A percentile compares a stretch with the other conserved stretches of the same genome.
Evolutionary conservation across 2,797 vertebrate genomes (phyloP).

Genomic region (Lithobates sylvaticus): DNA sequence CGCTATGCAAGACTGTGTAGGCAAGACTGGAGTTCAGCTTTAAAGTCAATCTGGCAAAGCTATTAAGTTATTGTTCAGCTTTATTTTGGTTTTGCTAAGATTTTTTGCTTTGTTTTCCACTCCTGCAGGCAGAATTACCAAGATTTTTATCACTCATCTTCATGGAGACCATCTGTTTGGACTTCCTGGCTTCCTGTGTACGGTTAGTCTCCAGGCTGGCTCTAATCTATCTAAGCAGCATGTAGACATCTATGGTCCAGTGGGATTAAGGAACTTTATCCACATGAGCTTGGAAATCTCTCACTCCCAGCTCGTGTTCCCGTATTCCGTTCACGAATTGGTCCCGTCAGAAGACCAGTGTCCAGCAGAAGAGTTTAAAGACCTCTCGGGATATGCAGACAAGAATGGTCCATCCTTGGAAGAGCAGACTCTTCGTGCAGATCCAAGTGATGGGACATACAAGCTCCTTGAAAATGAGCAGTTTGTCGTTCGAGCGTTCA

Average conservation of each 20-base stretch:
- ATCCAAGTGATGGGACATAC: constrained; percentile 77
- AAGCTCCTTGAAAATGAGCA: constrained; percentile 81
- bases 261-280: constrained; percentile 84
- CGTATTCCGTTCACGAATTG: constrained; percentile 88
- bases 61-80: background rate
- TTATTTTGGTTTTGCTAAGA: background rate
- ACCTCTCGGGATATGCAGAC: background rate
- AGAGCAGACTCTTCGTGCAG: constrained; percentile 73
- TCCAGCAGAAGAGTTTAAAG: constrained; percentile 78
- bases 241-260: constrained; percentile 88
- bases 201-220: constrained; percentile 85
- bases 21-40: too few relatives aligned
- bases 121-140: constrained; percentile 86
- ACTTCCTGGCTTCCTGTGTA: constrained; percentile 92
- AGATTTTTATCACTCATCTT: constrained; percentile 94
- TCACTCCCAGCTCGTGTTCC: constrained; percentile 84
- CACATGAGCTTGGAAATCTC: constrained; percentile 84
- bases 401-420: constrained; percentile 68
- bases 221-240: constrained; percentile 66
- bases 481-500: constrained; percentile 86
- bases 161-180: constrained; percentile 95
- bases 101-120: background rate
- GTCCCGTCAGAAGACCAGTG: constrained; percentile 87
- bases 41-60: too few relatives aligned
- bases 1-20: too few relatives aligned